Evolutionary conservation across 2,888 invertebrate species (phyloP), one percentile per base, ranked within the genome.

Genomic region (Scaeva pyrastri): DNA sequence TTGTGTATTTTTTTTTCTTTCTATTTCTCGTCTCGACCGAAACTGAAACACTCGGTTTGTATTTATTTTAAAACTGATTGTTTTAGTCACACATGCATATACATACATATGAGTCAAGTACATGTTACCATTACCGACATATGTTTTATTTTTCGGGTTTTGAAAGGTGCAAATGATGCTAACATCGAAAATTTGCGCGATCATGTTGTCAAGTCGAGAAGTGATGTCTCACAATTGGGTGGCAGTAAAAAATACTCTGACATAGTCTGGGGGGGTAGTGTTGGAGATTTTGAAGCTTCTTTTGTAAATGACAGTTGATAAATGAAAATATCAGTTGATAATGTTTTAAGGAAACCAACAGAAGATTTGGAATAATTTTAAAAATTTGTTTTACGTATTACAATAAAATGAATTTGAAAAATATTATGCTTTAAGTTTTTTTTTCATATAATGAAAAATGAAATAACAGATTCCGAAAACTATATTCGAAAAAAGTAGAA

Each of bases 151-250:
- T 60, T 77, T 50, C 39, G 23, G 2, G 43, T 52, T 31, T 62
- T 50, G n/a, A 50, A 58, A 56, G 58, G 58, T 70, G 76, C 58
- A 76, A 76, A 76, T 39, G 68, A 58, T 50, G 48, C 31, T 58
- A 60, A 60, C 50, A 70, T 41, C 52, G n/a, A 62, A 62, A 76
- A 50, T 21, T 45, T 56, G 31, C 26, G 56, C 16, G 66, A 66
- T 16, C 56, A 60, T 48, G 12, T 64, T 45, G 62, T 64, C 45
- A 45, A 64, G 62, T 26, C n/a, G 16, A 45, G 45, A 39, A 39
- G 48, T 23, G 23, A 48, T 31, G n/a, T 64, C 58, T 70, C 16
- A 16, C 39, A 2, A 14, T 39, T n/a, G 12, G 31, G 19, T 26
- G n/a, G 68, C 55, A 45, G 26, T n/a, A 23, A 23, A 52, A 14